Evolutionary conservation across 2,797 vertebrate genomes (phyloP), one percentile per base, ranked within the genome.

Genomic region (Loris lydekkerianus): DNA sequence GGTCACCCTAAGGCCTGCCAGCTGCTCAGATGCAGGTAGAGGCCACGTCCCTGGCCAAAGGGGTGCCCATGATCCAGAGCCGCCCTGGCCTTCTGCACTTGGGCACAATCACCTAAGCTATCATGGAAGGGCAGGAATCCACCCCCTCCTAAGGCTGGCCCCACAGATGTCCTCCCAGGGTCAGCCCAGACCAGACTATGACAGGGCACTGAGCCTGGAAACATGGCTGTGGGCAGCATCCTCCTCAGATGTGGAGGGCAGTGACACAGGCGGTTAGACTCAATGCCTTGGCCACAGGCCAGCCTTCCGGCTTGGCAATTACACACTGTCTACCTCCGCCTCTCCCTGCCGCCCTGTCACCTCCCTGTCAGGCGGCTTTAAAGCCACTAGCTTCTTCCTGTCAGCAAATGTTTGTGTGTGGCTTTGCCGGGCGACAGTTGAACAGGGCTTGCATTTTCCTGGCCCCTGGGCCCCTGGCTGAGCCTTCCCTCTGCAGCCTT

Each of bases 391-490:
- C 80, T 92, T 97, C 95, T 97, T 97, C 95, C 97, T 97, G 97
- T 97, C 97, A 97, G 96, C 91, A 94, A 96, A 95, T 97, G 97
- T 98, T 98, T 97, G 97, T 97, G 96, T 97, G 93, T 94, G 86
- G 78, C 9, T 83, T 98, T 98, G 97, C 97, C 56, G 90, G 95
- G 97, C 18, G 65, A 97, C 97, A 85, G 92, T 89, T 84, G 80
- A 86, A 83, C 93, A 92, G 92, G 92, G 78, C 92, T 93, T 96
- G 90, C 75, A 7, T 97, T 95, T 92, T 94, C 90, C 95, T 69
- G 78, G 94, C 70, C 88, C 92, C 88, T 20, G 73, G 88, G 78
- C 56, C 87, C 84, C 86, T 7, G 17, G 29, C 2, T 0, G 63
- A 94, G 65, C 29, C 77, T 34, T 65, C 40, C 40, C 58, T 95